Conservation (phyloP, 2,797 vertebrate species). For the Miichthys miiuy region DNA sequence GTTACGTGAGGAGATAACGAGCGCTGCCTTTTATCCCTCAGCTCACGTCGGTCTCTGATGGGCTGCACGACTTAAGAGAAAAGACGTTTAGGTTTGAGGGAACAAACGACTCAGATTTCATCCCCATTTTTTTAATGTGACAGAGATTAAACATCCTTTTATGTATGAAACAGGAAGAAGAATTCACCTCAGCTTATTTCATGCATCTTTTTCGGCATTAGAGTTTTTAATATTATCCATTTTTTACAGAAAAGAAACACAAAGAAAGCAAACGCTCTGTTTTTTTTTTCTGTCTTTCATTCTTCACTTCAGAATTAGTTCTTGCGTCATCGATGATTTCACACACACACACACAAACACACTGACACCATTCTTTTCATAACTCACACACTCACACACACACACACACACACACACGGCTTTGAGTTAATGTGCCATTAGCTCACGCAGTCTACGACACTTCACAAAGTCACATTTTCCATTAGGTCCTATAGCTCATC, state of each 20-base stretch:
- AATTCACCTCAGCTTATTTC: neutral
- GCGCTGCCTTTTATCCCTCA: neutral
- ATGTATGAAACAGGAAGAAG: neutral
- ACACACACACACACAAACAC: neutral
- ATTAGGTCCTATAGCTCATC: constrained; percentile 28
- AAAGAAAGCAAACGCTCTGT: neutral
- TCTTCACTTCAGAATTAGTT: constrained; percentile 7
- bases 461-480: constrained; percentile 43
- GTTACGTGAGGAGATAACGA: no score
- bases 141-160: constrained; percentile 2
- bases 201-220: neutral
- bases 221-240: neutral
- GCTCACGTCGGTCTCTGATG: neutral
- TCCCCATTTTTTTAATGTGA: neutral
- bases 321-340: neutral
- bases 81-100: neutral
- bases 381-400: neutral
- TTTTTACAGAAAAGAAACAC: neutral
- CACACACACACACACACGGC: neutral
- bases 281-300: no score
- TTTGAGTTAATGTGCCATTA: constrained; percentile 20
- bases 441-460: constrained; percentile 9
- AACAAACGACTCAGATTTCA: neutral
- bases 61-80: neutral
- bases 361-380: neutral